A percentile compares a stretch with the other conserved stretches of the same genome.
These are phyloP conservation scores for Pseudomyrmex concolor DNA, from an alignment of 1,140 invertebrate genomes.

Conservation along the genomic window DNA sequence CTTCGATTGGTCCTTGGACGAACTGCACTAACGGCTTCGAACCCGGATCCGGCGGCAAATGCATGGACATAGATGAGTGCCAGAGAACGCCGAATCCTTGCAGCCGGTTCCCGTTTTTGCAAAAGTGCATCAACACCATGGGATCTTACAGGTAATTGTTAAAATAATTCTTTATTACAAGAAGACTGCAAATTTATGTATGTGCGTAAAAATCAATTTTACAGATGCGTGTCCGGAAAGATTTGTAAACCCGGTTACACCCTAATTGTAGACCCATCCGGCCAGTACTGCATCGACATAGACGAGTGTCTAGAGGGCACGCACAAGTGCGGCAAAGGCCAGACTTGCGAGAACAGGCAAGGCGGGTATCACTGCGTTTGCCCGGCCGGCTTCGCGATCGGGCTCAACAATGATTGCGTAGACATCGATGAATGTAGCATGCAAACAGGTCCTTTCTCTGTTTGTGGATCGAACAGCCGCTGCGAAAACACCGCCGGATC, in stretches of 20 bases:
- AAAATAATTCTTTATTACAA: too few relatives aligned
- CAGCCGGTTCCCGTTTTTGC: constrained; percentile 62
- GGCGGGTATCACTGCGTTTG: constrained; percentile 92
- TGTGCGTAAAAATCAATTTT: constrained; percentile 6
- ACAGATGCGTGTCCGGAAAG: constrained; percentile 86
- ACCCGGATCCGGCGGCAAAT: constrained; percentile 74
- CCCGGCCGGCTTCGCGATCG: constrained; percentile 84
- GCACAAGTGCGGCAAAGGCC: constrained; percentile 89
- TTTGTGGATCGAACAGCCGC: constrained; percentile 79
- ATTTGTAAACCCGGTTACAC: constrained; percentile 92
- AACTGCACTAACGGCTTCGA: constrained; percentile 79
- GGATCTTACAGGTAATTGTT: constrained; percentile 84
- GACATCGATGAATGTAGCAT: constrained; percentile 89
- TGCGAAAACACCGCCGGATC: constrained; percentile 88
- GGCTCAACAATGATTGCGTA: constrained; percentile 82
- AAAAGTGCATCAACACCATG: constrained; percentile 86
- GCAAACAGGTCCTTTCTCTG: constrained; percentile 69
- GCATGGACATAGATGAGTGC: constrained; percentile 86
- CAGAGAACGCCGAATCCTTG: constrained; percentile 72
- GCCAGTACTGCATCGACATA: constrained; percentile 87
- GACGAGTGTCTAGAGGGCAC: constrained; percentile 89
- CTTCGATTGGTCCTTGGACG: not conserved
- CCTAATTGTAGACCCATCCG: constrained; percentile 81
- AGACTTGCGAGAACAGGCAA: constrained; percentile 90
- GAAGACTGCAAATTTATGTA: too few relatives aligned